These are phyloP conservation scores for Solea solea DNA, from an alignment of 2,113 vertebrate species.

Conservation along the genomic window DNA sequence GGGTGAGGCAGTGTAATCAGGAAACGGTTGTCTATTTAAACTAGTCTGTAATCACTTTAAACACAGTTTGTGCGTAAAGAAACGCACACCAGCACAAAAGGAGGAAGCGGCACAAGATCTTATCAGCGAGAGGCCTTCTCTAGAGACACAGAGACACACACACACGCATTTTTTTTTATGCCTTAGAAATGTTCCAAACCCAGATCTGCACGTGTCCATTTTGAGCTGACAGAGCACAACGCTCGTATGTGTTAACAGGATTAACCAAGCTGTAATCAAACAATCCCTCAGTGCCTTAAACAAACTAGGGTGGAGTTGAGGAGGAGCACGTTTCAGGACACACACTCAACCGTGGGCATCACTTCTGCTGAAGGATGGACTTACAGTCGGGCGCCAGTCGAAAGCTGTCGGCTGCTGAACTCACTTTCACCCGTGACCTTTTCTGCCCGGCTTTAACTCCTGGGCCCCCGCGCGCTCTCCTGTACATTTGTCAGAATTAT, in stretches of 20 bases:
- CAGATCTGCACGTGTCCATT: neutral
- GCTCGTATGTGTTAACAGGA: slow-evolving; percentile 50
- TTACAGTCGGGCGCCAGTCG: slow-evolving; percentile 20
- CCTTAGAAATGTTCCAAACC: slow-evolving; percentile 14
- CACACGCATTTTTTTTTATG: neutral
- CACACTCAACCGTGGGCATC: slow-evolving; percentile 23
- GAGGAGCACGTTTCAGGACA: slow-evolving; percentile 33
- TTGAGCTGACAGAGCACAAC: slow-evolving; percentile 40
- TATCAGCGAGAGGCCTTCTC: slow-evolving; percentile 28
- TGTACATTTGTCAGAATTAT: slow-evolving; percentile 51
- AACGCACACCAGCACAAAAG: slow-evolving; percentile 6
- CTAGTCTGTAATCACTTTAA: slow-evolving; percentile 16
- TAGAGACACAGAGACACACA: slow-evolving; percentile 2
- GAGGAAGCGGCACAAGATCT: slow-evolving; percentile 26
- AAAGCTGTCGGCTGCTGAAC: slow-evolving; percentile 30
- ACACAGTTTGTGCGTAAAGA: slow-evolving; percentile 1
- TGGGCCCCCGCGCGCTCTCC: slow-evolving; percentile 15
- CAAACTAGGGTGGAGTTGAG: slow-evolving; percentile 71
- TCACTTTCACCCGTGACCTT: slow-evolving; percentile 54
- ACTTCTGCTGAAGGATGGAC: slow-evolving; percentile 28
- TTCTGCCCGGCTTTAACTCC: slow-evolving; percentile 43
- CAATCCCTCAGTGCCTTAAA: slow-evolving; percentile 65
- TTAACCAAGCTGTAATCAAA: slow-evolving; percentile 66
- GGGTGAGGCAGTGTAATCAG: neutral
- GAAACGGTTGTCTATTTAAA: slow-evolving; percentile 1